Conservation (phyloP, 2,888 invertebrate genomes). For the Fragum whitleyi region DNA sequence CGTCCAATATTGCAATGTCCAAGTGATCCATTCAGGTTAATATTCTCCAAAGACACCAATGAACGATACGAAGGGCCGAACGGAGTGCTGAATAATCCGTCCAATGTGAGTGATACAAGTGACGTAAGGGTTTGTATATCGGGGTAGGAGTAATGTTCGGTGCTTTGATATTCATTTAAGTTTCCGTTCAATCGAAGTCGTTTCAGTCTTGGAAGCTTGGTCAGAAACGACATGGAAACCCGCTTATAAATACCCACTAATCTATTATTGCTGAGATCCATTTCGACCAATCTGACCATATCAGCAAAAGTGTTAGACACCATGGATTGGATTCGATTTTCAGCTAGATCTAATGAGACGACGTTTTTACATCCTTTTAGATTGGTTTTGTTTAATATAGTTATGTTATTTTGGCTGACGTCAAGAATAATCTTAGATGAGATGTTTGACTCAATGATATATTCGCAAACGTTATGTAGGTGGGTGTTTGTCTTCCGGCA, state of each 20-base stretch:
- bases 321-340: not conserved
- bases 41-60: not conserved
- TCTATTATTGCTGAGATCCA: constrained; percentile 7
- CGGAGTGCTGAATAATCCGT: not conserved
- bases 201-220: not conserved
- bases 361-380: not conserved
- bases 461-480: not conserved
- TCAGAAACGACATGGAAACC: not conserved
- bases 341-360: not conserved
- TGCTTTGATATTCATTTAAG: not conserved
- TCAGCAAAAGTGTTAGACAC: not conserved
- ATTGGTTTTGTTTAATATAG: not conserved
- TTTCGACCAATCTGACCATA: not conserved
- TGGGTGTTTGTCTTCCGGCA: not conserved
- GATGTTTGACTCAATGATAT: not conserved
- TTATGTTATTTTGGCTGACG: not conserved
- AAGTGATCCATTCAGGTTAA: not conserved
- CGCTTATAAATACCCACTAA: not conserved
- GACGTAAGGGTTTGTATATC: not conserved
- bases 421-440: not conserved
- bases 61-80: not conserved
- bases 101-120: not conserved
- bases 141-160: not conserved
- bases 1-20: not conserved
- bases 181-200: not conserved